phyloP scores from a whole-genome alignment of 2,797 vertebrate species.

The Falco naumanni region DNA sequence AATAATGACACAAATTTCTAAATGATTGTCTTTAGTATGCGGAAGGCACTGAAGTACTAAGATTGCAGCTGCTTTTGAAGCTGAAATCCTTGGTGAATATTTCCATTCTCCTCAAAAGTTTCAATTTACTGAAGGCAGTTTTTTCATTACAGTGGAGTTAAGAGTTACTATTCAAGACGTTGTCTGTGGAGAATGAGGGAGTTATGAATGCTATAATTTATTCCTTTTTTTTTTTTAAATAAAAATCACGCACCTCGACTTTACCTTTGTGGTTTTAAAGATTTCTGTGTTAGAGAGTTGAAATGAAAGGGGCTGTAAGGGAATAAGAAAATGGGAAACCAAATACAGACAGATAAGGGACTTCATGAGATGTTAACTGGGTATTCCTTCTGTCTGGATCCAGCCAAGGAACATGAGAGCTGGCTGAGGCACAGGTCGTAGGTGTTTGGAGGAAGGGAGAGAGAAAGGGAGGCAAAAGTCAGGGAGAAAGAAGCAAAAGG shows the following conservation, averaged over 20 bases:
- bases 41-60: neutral
- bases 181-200: neutral
- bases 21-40: neutral
- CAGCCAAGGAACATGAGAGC: neutral
- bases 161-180: neutral
- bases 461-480: neutral
- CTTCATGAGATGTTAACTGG: neutral
- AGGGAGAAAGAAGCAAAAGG: neutral
- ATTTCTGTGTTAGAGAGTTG: neutral
- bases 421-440: neutral
- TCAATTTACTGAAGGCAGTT: neutral
- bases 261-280: neutral
- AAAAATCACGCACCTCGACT: neutral
- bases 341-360: neutral
- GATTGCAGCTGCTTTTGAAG: neutral
- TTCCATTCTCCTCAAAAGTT: neutral
- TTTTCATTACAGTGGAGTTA: neutral
- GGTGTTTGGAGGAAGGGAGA: neutral
- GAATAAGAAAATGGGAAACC: neutral
- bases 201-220: neutral
- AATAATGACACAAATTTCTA: neutral
- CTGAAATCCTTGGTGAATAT: neutral
- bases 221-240: neutral
- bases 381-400: neutral
- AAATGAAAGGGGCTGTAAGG: neutral